phyloP scores from a whole-genome alignment of 2,113 vertebrate species.

The Anoura caudifer region DNA sequence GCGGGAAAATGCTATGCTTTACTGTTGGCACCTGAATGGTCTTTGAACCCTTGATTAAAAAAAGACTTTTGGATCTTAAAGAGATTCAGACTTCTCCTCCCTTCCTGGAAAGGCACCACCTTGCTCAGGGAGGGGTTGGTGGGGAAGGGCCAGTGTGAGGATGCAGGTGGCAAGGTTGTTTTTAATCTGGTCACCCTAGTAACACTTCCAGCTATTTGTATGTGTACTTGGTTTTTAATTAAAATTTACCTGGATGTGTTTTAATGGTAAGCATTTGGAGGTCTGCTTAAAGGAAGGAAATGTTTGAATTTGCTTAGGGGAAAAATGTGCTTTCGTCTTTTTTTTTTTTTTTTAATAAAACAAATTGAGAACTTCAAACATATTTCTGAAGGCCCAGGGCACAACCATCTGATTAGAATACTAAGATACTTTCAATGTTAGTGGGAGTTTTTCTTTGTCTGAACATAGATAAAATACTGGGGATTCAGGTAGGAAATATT shows the following conservation, averaged over 20 bases:
- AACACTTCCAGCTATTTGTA: not conserved
- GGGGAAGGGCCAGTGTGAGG: not conserved
- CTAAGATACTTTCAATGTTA: not conserved
- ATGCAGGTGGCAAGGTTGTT: not conserved
- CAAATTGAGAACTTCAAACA: not conserved
- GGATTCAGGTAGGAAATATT: not conserved
- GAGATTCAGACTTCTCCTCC: not conserved
- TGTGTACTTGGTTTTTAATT: constrained; percentile 53
- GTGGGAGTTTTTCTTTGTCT: constrained; percentile 24
- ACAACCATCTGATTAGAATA: not conserved
- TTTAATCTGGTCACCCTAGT: not conserved
- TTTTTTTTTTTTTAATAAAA: not conserved
- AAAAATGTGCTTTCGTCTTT: not conserved
- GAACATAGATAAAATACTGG: not conserved
- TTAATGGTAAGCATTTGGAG: not conserved
- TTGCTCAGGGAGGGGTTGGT: not conserved
- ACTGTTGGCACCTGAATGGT: not conserved
- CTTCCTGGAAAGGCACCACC: not conserved
- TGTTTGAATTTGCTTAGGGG: not conserved
- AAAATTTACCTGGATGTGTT: constrained; percentile 7
- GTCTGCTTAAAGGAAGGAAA: constrained; percentile 10
- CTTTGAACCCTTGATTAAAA: not conserved
- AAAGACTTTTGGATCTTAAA: not conserved
- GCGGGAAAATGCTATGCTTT: not conserved
- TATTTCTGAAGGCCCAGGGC: not conserved